phyloP scores from a whole-genome alignment of 2,113 vertebrate genomes.

The Sylvietta virens region DNA sequence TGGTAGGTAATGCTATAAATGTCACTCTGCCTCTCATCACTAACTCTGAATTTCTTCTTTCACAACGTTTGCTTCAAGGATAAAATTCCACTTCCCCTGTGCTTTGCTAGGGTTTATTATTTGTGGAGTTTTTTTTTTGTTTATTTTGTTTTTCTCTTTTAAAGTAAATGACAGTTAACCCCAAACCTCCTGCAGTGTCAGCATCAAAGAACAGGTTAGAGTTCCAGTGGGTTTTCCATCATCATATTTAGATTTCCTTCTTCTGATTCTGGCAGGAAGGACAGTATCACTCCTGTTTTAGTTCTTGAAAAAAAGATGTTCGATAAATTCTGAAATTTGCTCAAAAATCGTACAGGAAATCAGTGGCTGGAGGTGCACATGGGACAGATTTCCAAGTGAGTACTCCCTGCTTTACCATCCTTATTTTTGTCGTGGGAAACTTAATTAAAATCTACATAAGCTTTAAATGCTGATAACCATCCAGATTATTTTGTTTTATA shows the following conservation, averaged over 20 bases:
- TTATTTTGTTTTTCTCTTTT: neutral
- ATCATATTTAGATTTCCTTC: neutral
- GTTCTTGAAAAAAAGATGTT: neutral
- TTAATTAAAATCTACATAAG: neutral
- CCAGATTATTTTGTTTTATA: neutral
- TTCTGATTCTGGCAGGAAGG: neutral
- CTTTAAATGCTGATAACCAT: neutral
- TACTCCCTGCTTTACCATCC: neutral
- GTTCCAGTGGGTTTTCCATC: neutral
- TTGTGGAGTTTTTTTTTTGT: neutral
- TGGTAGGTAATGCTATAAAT: neutral
- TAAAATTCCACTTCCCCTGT: neutral
- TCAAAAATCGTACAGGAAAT: neutral
- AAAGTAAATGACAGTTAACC: neutral
- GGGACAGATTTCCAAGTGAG: neutral
- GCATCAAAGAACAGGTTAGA: neutral
- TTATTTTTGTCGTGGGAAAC: neutral
- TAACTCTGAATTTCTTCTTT: neutral
- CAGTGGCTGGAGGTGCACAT: neutral
- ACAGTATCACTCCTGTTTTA: neutral
- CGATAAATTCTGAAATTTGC: neutral
- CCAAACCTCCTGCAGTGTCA: neutral
- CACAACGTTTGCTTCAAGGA: neutral
- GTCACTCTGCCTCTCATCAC: neutral
- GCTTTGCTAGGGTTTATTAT: neutral